Evolutionary conservation across 2,113 vertebrate species (phyloP), one percentile per base, ranked within the genome.

Genomic region (Dipodomys stephensi): DNA sequence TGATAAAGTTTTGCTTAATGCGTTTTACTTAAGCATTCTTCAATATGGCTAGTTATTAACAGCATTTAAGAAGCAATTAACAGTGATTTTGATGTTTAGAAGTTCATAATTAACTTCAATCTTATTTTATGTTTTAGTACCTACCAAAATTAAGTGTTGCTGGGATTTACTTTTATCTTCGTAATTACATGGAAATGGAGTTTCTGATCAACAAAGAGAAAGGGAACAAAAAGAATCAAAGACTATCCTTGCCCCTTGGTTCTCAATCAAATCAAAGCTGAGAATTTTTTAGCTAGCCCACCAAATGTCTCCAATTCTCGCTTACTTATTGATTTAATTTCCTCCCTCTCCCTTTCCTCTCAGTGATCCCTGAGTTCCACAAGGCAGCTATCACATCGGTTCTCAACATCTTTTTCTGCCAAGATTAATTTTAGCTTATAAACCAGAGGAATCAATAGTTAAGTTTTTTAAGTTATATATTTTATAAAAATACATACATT

Each of bases 101-200:
- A 68, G 28, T 16, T 30, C 39, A 81, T 86, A 28, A 25, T 62
- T 96, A 83, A 71, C 49, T 88, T 93, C 11, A 65, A 27, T 74
- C 77, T 88, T 23, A 87, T n/a, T 90, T 90, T 91, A 62, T 23
- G 27, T 25, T 88, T 93, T 79, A 53, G 39, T 82, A 11, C 7
- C 22, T 87, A 20, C 16, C 39, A 83, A 84, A 87, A 83, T 68
- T 80, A 44, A 87, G 28, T 82, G n/a, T 77, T 69, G 1, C 22
- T 68, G 32, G 11, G 20, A 32, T 27, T 74, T 28, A 76, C n/a
- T 83, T 88, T 78, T 3, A 82, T 86, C 7, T 44, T 90, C 92
- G 30, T 64, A 74, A 57, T 57, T 46, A 73, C 2, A 22, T 4
- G 7, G 11, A 88, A 30, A 23, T 68, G 46, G 18, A 79, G 22